A percentile compares a stretch with the other conserved stretches of the same genome.
phyloP scores from a whole-genome alignment of 2,888 invertebrate genomes.

The Drosophila seclusa region DNA sequence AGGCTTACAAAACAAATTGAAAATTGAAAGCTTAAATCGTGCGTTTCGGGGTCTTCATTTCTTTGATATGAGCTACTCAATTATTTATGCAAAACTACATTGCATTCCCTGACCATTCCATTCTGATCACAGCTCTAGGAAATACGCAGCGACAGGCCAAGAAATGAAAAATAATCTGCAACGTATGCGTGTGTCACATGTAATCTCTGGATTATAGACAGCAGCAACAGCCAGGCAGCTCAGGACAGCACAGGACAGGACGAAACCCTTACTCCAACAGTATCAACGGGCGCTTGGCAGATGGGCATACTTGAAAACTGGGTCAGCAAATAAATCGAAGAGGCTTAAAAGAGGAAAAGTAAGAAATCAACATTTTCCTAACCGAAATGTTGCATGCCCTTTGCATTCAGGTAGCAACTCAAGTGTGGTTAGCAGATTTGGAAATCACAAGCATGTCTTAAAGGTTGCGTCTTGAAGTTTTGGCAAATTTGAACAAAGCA shows the following conservation, averaged over 20 bases:
- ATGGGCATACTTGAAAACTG: conserved; percentile 59
- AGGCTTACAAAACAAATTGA: conserved; percentile 16
- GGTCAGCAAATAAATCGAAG: conserved; percentile 77
- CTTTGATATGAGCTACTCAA: conserved; percentile 47
- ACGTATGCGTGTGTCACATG: conserved; percentile 79
- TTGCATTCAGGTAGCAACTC: conserved; percentile 21
- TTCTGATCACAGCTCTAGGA: conserved; percentile 22
- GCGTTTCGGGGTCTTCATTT: conserved; percentile 17
- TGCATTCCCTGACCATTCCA: conserved; percentile 19
- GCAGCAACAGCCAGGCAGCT: conserved; percentile 44
- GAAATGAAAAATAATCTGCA: conserved; percentile 81
- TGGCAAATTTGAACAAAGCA: neutral
- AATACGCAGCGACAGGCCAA: conserved; percentile 65
- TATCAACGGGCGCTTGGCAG: conserved; percentile 23
- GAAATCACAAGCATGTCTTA: neutral
- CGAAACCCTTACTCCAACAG: conserved; percentile 2
- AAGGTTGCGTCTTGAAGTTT: neutral
- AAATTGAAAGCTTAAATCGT: conserved; percentile 33
- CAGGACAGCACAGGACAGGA: neutral
- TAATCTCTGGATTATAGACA: conserved; percentile 78
- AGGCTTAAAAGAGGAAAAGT: conserved; percentile 51
- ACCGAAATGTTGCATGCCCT: conserved; percentile 44
- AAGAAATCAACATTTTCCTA: conserved; percentile 29
- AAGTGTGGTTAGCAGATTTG: neutral
- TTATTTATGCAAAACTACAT: conserved; percentile 74